Base-by-base conservation (phyloP, 2,888 invertebrate genomes). In the Cryptus armator region DNA sequence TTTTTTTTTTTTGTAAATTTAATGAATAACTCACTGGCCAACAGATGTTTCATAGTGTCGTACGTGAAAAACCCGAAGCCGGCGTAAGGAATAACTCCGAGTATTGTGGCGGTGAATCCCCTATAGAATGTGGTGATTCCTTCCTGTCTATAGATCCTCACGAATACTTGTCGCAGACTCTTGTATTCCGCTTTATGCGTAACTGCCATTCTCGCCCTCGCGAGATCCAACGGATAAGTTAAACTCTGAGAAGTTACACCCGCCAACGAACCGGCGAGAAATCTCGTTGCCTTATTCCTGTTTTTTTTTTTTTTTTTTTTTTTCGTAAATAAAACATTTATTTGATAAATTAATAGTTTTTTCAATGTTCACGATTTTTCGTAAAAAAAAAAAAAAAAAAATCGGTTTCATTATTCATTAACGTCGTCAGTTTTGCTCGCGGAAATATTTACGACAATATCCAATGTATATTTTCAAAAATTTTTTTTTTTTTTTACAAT, bases 1-100 rank as follows among this genome's bases (percentile, higher is more conserved):
- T 24, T 24, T 24, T 48, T 48, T 48, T 48, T 12, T 12, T 46
- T 48, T n/a, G 29, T 3, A 32, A 10, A 19, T 19, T 14, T 14
- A 12, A 12, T 32, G 19, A 46, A 7, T 7, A 78, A 89, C 94
- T 94, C 93, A 98, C 98, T 97, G 91, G 95, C 94, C 91, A 98
- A 96, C 89, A 96, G 94, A 84, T 96, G 96, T 94, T 99, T 99
- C 37, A 99, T 95, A 0, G 98, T 97, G 94, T 99, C 99, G 93
- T 99, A 99, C 0, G 98, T 99, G 94, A 97, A 99, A 95, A 99
- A 99, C 16, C 99, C 98, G 72, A 97, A 97, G 3, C 99, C 99
- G 0, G 99, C 99, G 94, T 99, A 99, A 0, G 99, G 99, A 88
- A 99, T 97, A 3, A 99, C 98, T 0, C 99, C 99, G 24, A 98